A percentile compares a stretch with the other conserved stretches of the same genome.
These are phyloP conservation scores for Mus musculus DNA, from an alignment of 2,113 vertebrate species.

Conservation along the genomic window GRCm39 chr5:117238501-117239000, in stretches of 20 bases:
- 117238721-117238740: constrained; percentile 98
- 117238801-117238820: background rate
- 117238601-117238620: background rate
- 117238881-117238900: background rate
- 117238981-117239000: background rate
- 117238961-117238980: background rate
- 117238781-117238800: background rate
- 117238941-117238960: background rate
- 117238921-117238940: background rate
- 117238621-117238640: background rate
- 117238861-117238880: background rate
- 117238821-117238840: background rate
- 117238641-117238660: constrained; percentile 74
- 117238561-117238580: background rate
- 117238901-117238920: rapidly evolving
- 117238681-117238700: constrained; percentile 98
- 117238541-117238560: background rate
- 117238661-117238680: constrained; percentile 99
- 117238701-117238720: constrained; percentile 96
- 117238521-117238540: background rate
- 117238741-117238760: constrained; percentile 99
- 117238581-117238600: background rate
- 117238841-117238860: background rate
- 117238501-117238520: background rate
- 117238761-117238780: constrained; percentile 84